These are phyloP conservation scores for Centropyge bicolor DNA, from an alignment of 2,797 vertebrate species.

Conservation along the genomic window DNA sequence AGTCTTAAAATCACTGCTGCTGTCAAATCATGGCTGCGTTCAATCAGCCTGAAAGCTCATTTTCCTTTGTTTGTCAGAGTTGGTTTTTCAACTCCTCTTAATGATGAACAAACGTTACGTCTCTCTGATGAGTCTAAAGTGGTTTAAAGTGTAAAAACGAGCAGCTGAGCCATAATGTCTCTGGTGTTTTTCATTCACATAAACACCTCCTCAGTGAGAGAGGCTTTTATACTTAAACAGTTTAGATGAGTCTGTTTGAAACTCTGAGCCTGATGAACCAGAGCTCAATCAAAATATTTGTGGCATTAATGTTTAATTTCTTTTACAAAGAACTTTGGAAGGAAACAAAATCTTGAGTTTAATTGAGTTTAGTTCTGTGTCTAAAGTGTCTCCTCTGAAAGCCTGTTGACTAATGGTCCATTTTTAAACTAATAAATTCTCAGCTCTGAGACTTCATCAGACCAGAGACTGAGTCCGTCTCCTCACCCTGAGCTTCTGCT, in stretches of 20 bases:
- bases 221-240: neutral
- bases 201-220: slow-evolving; percentile 13
- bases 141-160: neutral
- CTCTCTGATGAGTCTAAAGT: neutral
- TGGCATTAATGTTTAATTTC: neutral
- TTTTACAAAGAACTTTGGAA: neutral
- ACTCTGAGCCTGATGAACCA: neutral
- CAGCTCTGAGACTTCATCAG: too few species aligned
- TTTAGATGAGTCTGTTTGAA: neutral
- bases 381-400: neutral
- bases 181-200: neutral
- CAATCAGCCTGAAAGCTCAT: neutral
- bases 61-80: neutral
- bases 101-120: accelerated
- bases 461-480: too few species aligned
- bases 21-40: neutral
- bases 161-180: neutral
- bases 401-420: too few species aligned
- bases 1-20: neutral
- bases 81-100: neutral
- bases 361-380: neutral
- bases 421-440: too few species aligned
- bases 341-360: neutral
- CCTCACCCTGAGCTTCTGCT: slow-evolving; percentile 96
- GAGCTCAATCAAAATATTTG: neutral